Evolutionary conservation across 2,113 vertebrate genomes (phyloP).

Genomic region (Scomber colias): DNA sequence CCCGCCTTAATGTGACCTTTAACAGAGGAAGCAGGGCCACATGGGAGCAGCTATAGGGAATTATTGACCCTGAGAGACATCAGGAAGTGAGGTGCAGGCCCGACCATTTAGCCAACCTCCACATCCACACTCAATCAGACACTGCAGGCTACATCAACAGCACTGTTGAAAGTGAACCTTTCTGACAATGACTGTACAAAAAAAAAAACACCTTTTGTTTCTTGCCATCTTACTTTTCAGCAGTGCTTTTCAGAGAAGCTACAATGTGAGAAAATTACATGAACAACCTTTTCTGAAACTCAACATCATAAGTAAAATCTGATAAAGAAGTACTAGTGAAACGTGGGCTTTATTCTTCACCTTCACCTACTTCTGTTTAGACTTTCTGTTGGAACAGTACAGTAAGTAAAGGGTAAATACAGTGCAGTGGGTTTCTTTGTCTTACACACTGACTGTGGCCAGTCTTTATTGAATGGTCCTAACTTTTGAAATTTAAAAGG

Average conservation of each 20-base stretch:
- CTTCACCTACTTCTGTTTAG: constrained; percentile 1
- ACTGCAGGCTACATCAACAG: constrained; percentile 28
- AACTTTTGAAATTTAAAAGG: constrained; percentile 76
- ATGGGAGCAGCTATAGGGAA: constrained; percentile 75
- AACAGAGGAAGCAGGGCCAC: constrained; percentile 71
- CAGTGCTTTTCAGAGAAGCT: constrained; percentile 22
- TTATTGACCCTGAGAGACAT: constrained; percentile 78
- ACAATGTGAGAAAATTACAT: constrained; percentile 17
- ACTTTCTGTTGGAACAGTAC: constrained; percentile 9
- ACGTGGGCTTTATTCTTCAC: constrained; percentile 5
- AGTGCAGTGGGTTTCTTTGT: constrained; percentile 16
- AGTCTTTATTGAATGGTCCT: constrained; percentile 70
- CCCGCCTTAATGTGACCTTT: constrained; percentile 83
- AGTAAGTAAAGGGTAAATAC: not conserved
- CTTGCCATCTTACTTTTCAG: not conserved
- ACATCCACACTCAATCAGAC: constrained; percentile 44
- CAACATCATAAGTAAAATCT: constrained; percentile 26
- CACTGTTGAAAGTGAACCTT: constrained; percentile 16
- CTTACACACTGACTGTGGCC: constrained; percentile 54
- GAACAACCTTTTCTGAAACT: constrained; percentile 17
- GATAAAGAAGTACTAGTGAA: constrained; percentile 24
- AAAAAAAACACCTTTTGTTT: not conserved
- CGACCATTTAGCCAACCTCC: constrained; percentile 51
- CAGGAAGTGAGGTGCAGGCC: constrained; percentile 69
- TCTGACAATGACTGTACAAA: constrained; percentile 45